Conservation (phyloP, 2,113 vertebrate species). For the Ceuthmochares aereus region DNA sequence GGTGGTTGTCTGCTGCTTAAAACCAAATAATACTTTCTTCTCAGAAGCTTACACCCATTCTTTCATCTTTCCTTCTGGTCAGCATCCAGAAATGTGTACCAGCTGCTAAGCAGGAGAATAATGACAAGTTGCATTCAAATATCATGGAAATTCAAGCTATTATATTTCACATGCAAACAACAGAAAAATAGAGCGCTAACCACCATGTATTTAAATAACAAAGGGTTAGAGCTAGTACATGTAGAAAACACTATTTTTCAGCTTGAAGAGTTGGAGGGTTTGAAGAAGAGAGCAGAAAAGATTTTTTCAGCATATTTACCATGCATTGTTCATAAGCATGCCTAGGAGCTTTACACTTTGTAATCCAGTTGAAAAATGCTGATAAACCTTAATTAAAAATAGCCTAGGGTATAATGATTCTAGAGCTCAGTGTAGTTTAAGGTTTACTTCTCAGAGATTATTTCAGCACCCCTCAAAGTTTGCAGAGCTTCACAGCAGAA, state of each 20-base stretch:
- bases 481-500: not conserved
- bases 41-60: not conserved
- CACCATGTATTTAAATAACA: constrained; percentile 6
- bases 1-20: not conserved
- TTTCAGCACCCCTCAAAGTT: not conserved
- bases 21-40: not conserved
- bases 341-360: constrained; percentile 35
- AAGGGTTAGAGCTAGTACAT: not conserved
- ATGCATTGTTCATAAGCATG: constrained; percentile 7
- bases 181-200: not conserved
- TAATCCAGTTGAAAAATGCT: constrained; percentile 39
- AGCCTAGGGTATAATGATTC: constrained; percentile 21
- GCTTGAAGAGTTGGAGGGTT: not conserved
- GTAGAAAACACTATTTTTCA: not conserved
- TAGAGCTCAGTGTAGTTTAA: constrained; percentile 7
- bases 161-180: not conserved
- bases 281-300: not conserved
- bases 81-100: not conserved
- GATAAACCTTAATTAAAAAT: constrained; percentile 68
- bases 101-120: not conserved
- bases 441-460: constrained; percentile 28
- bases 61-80: not conserved
- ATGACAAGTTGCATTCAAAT: not conserved
- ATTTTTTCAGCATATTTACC: not conserved
- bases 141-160: not conserved